phyloP scores from a whole-genome alignment of 2,888 invertebrate species.

The Pharmacophagus antenor region DNA sequence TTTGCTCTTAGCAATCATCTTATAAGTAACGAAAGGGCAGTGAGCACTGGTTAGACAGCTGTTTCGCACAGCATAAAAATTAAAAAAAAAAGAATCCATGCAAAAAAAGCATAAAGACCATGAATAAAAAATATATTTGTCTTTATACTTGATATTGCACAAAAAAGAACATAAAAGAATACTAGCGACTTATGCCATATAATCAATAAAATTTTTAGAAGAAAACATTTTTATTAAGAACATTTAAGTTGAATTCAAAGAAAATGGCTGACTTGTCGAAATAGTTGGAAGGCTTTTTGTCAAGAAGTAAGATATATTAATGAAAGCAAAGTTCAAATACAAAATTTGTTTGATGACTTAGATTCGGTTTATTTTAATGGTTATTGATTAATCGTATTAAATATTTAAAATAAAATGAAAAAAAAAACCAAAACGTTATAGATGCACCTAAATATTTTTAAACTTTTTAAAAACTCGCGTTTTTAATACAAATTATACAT shows the following conservation, averaged over 20 bases:
- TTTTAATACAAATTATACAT: not conserved
- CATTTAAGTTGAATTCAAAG: no score
- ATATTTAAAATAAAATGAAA: no score
- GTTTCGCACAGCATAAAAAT: constrained; percentile 21
- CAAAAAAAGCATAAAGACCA: constrained; percentile 24
- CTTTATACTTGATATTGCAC: constrained; percentile 27
- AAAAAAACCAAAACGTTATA: no score
- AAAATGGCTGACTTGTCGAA: not conserved
- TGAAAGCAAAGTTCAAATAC: not conserved
- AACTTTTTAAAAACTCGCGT: not conserved
- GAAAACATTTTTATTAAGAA: not conserved
- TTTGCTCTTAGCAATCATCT: constrained; percentile 29
- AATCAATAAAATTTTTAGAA: not conserved
- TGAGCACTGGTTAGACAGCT: constrained; percentile 28
- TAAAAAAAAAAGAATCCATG: constrained; percentile 3
- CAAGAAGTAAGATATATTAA: not conserved
- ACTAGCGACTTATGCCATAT: not conserved
- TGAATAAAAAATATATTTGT: constrained; percentile 6
- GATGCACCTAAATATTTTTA: no score
- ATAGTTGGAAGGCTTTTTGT: not conserved
- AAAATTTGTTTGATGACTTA: no score
- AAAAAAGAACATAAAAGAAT: constrained; percentile 16
- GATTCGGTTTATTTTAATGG: not conserved
- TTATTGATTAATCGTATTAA: no score
- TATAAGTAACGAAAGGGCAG: constrained; percentile 26